Evolutionary conservation across 2,113 vertebrate species (phyloP).

Genomic region (Dasyprocta punctata): DNA sequence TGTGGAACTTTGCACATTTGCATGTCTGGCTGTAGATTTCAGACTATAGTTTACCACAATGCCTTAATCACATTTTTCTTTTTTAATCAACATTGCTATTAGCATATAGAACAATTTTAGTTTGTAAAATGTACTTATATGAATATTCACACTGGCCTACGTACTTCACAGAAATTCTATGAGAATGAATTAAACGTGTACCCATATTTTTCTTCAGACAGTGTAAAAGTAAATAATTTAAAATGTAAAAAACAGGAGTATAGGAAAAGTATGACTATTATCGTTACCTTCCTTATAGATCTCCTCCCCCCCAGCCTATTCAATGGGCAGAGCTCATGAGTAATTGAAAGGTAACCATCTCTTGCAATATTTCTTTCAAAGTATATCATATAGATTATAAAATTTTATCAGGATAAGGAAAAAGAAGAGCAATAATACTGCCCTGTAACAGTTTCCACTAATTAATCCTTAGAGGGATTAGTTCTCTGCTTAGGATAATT

Average conservation of each 20-base stretch:
- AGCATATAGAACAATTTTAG: background rate
- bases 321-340: background rate
- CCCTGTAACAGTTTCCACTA: background rate
- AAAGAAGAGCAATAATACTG: background rate
- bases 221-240: background rate
- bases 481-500: background rate
- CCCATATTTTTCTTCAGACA: slow-evolving; percentile 8
- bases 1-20: background rate
- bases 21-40: background rate
- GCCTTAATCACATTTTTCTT: background rate
- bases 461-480: background rate
- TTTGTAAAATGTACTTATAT: background rate
- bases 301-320: accelerated
- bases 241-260: background rate
- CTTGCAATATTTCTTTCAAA: background rate
- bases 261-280: background rate
- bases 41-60: background rate
- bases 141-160: background rate
- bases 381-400: background rate
- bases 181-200: background rate
- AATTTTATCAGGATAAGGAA: background rate
- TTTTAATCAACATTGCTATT: background rate
- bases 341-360: background rate
- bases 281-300: background rate
- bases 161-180: background rate